Percentiles rank a stretch among this genome's conserved stretches.
Evolutionary conservation across 2,888 invertebrate species (phyloP).

Genomic region (Amphiduros pacificus): DNA sequence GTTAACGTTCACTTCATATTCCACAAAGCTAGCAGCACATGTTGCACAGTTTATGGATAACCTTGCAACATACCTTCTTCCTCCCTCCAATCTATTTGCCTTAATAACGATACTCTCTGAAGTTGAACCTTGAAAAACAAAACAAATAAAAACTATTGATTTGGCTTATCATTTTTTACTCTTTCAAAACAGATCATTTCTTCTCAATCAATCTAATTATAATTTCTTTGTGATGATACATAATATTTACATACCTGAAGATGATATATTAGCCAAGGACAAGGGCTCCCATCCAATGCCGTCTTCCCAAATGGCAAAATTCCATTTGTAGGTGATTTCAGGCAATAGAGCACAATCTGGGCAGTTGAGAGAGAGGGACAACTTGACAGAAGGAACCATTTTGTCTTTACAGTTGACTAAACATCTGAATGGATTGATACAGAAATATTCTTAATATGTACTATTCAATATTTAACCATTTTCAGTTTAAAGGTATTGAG

Average conservation of each 20-base stretch:
- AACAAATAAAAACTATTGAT: neutral
- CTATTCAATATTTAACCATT: too few species aligned
- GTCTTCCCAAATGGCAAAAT: neutral
- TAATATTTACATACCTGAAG: slow-evolving; percentile 5
- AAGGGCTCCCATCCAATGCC: neutral
- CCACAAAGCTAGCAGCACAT: neutral
- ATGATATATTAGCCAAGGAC: neutral
- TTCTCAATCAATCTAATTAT: too few species aligned
- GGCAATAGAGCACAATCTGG: neutral
- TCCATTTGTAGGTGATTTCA: neutral
- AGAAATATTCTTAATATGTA: too few species aligned
- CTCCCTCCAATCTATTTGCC: neutral
- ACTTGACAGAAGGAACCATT: neutral
- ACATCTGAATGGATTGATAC: neutral
- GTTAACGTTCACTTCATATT: slow-evolving; percentile 2
- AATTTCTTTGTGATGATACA: too few species aligned
- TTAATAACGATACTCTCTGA: neutral
- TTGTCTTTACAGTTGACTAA: slow-evolving; percentile 1
- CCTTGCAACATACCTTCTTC: neutral
- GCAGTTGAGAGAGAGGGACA: slow-evolving; percentile 2
- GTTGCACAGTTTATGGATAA: slow-evolving; percentile 1
- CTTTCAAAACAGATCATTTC: too few species aligned
- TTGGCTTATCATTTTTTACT: too few species aligned
- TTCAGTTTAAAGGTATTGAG: too few species aligned
- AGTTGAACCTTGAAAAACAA: neutral